Percentiles rank a stretch among this genome's conserved stretches.
phyloP scores from a whole-genome alignment of 1,140 invertebrate species.

The Bombus pyrosoma region DNA sequence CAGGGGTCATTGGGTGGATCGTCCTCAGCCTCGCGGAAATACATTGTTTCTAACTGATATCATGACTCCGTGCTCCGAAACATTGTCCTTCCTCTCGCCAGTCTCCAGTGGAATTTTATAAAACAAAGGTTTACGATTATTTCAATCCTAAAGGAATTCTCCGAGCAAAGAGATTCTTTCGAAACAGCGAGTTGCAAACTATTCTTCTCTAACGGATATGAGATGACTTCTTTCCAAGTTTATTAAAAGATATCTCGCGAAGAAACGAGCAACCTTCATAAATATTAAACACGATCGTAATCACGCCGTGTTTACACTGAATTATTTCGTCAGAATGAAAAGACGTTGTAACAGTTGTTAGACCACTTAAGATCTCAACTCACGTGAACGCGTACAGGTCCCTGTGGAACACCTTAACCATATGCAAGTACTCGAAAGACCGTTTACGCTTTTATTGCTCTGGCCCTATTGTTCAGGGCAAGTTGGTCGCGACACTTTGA shows the following conservation, averaged over 20 bases:
- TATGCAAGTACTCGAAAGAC: constrained; percentile 12
- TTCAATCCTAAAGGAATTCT: background rate
- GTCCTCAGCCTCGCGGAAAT: background rate
- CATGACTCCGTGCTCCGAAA: background rate
- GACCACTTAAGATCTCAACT: background rate
- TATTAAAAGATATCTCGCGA: background rate
- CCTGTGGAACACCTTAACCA: background rate
- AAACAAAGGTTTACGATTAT: background rate
- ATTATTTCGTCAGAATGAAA: background rate
- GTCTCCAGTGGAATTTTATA: background rate
- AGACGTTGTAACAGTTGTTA: background rate
- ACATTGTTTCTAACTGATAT: background rate
- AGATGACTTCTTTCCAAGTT: background rate
- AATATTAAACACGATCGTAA: background rate
- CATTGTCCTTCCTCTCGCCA: background rate
- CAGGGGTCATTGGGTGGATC: background rate
- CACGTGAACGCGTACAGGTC: background rate
- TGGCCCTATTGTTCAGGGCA: constrained; percentile 10
- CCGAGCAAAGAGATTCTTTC: background rate
- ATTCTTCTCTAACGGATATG: background rate
- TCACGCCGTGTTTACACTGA: background rate
- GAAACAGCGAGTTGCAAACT: background rate
- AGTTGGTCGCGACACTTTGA: constrained; percentile 43
- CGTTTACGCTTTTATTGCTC: constrained; percentile 23
- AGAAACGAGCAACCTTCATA: background rate